Evolutionary conservation across 2,113 vertebrate genomes (phyloP).

Genomic region (Notothenia coriiceps): DNA sequence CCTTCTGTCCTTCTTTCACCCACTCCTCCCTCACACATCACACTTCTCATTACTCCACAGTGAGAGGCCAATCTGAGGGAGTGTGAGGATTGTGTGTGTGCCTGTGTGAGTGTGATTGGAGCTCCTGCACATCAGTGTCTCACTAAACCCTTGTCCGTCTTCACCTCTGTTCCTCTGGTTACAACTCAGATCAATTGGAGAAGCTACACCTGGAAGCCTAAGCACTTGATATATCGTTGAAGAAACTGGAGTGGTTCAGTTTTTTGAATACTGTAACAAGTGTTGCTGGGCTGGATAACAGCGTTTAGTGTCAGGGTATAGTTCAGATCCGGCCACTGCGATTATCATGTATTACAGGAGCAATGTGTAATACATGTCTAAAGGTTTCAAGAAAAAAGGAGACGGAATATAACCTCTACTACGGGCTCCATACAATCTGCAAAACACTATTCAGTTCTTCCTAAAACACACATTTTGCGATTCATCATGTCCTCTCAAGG

Average conservation of each 20-base stretch:
- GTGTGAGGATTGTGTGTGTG: constrained; percentile 31
- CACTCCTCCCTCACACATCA: constrained; percentile 74
- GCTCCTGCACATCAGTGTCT: constrained; percentile 54
- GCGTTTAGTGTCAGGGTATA: background rate
- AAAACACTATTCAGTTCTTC: too few relatives aligned
- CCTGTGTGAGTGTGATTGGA: constrained; percentile 41
- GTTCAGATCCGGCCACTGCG: constrained; percentile 4
- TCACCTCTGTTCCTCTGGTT: constrained; percentile 44
- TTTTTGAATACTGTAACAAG: constrained; percentile 17
- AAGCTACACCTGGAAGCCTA: constrained; percentile 9
- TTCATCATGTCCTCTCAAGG: too few relatives aligned
- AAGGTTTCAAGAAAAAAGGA: too few relatives aligned
- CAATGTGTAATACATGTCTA: too few relatives aligned
- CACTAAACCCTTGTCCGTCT: constrained; percentile 35
- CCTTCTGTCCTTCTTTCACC: constrained; percentile 72
- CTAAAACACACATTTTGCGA: too few relatives aligned
- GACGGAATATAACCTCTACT: too few relatives aligned
- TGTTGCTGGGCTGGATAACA: background rate
- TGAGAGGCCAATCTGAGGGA: constrained; percentile 65
- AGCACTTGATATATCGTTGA: constrained; percentile 48
- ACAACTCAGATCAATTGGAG: constrained; percentile 45
- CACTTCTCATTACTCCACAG: constrained; percentile 66
- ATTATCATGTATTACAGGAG: constrained; percentile 10
- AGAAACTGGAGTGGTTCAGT: constrained; percentile 14
- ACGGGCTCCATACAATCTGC: too few relatives aligned